These are phyloP conservation scores for Nephrotoma flavescens DNA, from an alignment of 2,888 invertebrate species.

Conservation along the genomic window DNA sequence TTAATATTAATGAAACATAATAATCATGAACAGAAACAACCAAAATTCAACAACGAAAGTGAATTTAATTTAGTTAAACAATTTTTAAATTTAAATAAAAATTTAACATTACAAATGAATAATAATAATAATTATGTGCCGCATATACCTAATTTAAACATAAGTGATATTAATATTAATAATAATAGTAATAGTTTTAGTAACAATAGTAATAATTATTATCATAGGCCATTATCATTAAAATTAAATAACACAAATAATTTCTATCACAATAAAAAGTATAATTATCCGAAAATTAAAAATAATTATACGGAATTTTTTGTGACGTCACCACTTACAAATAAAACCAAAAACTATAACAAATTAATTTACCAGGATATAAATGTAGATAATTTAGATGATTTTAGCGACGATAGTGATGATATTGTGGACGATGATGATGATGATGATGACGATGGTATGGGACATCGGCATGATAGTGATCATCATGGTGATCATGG, in stretches of 20 bases:
- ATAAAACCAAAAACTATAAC: slow-evolving; percentile 2
- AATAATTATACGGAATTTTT: slow-evolving; percentile 2
- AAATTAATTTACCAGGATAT: slow-evolving; percentile 5
- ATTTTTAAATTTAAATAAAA: neutral
- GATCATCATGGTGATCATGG: neutral
- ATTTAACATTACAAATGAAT: neutral
- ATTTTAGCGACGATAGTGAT: neutral
- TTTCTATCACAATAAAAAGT: neutral
- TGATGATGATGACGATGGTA: neutral
- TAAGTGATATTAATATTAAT: neutral
- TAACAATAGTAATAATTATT: neutral
- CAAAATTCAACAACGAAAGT: slow-evolving; percentile 1
- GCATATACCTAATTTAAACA: neutral
- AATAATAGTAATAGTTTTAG: neutral
- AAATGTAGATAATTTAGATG: slow-evolving; percentile 1
- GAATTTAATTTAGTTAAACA: neutral
- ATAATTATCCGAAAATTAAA: slow-evolving; percentile 1
- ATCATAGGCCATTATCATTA: neutral
- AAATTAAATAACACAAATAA: neutral
- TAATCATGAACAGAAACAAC: neutral
- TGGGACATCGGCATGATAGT: neutral
- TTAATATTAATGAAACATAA: slow-evolving; percentile 2
- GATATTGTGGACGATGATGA: neutral
- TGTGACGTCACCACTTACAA: neutral
- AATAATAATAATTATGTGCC: neutral